Percentiles rank a stretch among this genome's conserved stretches.
Evolutionary conservation across 2,113 vertebrate genomes (phyloP).

Genomic region (Siphamia tubifer): DNA sequence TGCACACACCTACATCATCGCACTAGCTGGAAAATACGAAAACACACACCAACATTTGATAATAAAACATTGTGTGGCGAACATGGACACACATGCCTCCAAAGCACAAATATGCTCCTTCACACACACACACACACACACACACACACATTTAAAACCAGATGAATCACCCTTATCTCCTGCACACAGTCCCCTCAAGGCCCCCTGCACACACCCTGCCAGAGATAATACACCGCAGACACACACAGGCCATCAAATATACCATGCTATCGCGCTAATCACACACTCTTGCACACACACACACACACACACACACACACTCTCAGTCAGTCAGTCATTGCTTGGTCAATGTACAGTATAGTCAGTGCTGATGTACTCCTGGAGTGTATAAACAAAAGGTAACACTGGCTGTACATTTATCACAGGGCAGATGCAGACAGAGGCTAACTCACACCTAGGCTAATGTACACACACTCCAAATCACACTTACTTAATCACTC

Average conservation of each 20-base stretch:
- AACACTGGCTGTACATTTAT: slow-evolving; percentile 32
- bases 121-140: slow-evolving; percentile 34
- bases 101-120: slow-evolving; percentile 29
- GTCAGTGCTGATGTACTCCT: slow-evolving; percentile 5
- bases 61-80: too few relatives aligned
- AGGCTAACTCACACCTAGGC: slow-evolving; percentile 42
- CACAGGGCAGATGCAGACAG: slow-evolving; percentile 40
- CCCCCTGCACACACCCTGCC: slow-evolving; percentile 60
- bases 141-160: slow-evolving; percentile 54
- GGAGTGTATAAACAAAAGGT: slow-evolving; percentile 27
- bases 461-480: slow-evolving; percentile 46
- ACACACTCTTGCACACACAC: slow-evolving; percentile 15
- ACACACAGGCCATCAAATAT: slow-evolving; percentile 43
- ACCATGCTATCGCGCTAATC: slow-evolving; percentile 23
- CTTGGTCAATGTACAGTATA: slow-evolving; percentile 17
- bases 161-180: slow-evolving; percentile 80
- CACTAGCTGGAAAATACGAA: not conserved
- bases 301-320: not conserved
- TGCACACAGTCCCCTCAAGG: slow-evolving; percentile 73
- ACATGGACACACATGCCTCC: slow-evolving; percentile 16
- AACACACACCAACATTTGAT: slow-evolving; percentile 18
- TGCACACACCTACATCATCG: slow-evolving; percentile 17
- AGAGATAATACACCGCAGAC: slow-evolving; percentile 67
- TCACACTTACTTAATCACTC: slow-evolving; percentile 16
- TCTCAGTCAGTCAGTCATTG: slow-evolving; percentile 10